phyloP scores from a whole-genome alignment of 2,888 invertebrate genomes.

The Lissocephala sabroskyi region DNA sequence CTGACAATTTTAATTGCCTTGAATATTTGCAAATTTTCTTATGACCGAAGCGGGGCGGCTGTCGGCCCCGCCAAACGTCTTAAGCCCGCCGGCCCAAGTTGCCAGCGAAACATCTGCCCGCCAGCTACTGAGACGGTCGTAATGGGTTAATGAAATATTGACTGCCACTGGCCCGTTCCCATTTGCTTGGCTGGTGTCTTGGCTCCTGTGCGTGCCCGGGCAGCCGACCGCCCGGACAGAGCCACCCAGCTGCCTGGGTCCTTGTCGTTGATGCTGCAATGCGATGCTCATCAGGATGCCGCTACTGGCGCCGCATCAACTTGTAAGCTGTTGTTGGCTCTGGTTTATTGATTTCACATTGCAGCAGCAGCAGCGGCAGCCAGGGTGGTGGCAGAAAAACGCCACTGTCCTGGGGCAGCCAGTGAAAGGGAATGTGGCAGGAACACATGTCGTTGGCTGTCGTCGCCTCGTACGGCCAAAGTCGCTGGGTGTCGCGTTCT shows the following conservation, averaged over 20 bases:
- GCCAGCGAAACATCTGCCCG: constrained; percentile 42
- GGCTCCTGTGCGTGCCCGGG: neutral
- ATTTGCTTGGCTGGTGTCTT: neutral
- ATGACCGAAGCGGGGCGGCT: too few species aligned
- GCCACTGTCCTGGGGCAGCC: too few species aligned
- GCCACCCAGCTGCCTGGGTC: constrained; percentile 8
- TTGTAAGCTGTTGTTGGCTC: constrained; percentile 25
- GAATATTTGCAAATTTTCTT: constrained; percentile 61
- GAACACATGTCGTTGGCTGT: neutral
- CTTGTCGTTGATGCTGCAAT: constrained; percentile 12
- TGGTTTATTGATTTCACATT: constrained; percentile 38
- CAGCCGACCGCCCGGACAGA: too few species aligned
- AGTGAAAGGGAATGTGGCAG: neutral
- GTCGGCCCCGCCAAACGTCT: too few species aligned
- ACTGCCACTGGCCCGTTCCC: neutral
- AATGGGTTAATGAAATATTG: constrained; percentile 11
- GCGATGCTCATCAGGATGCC: constrained; percentile 27
- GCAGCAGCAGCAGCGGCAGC: constrained; percentile 12
- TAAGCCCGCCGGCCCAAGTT: too few species aligned
- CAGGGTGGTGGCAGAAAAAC: too few species aligned
- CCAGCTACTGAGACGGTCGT: constrained; percentile 1
- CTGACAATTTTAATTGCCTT: constrained; percentile 62
- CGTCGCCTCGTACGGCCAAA: neutral
- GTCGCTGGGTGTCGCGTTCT: constrained; percentile 1
- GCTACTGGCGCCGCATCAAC: constrained; percentile 19